phyloP scores from a whole-genome alignment of 2,888 invertebrate genomes.

The Parnassius orleans region DNA sequence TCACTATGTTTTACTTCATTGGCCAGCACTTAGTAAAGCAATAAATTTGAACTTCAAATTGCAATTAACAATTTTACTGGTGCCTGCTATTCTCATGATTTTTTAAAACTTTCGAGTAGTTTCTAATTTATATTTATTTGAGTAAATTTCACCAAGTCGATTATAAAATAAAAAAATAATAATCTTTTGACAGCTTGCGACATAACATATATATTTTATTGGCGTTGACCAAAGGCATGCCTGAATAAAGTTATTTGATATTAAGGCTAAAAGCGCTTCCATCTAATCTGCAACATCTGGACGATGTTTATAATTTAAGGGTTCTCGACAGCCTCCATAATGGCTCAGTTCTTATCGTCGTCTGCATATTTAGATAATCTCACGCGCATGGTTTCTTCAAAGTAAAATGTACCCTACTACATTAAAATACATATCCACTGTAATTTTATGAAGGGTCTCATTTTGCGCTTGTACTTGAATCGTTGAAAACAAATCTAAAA shows the following conservation, averaged over 20 bases:
- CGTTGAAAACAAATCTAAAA: not conserved
- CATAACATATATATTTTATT: too few relatives aligned
- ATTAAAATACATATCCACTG: slow-evolving; percentile 21
- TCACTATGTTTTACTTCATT: too few relatives aligned
- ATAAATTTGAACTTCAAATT: too few relatives aligned
- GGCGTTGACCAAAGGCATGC: too few relatives aligned
- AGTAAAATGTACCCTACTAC: slow-evolving; percentile 33
- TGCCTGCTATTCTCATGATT: too few relatives aligned
- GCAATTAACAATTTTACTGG: too few relatives aligned
- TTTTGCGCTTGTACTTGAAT: slow-evolving; percentile 4
- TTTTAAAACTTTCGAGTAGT: too few relatives aligned
- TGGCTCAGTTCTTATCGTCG: slow-evolving; percentile 70
- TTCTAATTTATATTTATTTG: too few relatives aligned
- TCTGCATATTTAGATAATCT: slow-evolving; percentile 72
- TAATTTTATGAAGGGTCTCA: not conserved
- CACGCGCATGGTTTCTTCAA: slow-evolving; percentile 23
- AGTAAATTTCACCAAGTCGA: too few relatives aligned
- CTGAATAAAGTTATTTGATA: slow-evolving; percentile 42
- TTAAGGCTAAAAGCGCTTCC: slow-evolving; percentile 73
- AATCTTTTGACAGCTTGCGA: too few relatives aligned
- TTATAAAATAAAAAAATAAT: too few relatives aligned
- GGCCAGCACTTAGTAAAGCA: too few relatives aligned
- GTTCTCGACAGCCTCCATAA: slow-evolving; percentile 76
- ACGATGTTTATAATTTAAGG: slow-evolving; percentile 78
- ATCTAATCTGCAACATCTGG: slow-evolving; percentile 78